Percentiles rank a stretch among this genome's conserved stretches.
Evolutionary conservation across 2,113 vertebrate genomes (phyloP).

Genomic region (Otus sunia): DNA sequence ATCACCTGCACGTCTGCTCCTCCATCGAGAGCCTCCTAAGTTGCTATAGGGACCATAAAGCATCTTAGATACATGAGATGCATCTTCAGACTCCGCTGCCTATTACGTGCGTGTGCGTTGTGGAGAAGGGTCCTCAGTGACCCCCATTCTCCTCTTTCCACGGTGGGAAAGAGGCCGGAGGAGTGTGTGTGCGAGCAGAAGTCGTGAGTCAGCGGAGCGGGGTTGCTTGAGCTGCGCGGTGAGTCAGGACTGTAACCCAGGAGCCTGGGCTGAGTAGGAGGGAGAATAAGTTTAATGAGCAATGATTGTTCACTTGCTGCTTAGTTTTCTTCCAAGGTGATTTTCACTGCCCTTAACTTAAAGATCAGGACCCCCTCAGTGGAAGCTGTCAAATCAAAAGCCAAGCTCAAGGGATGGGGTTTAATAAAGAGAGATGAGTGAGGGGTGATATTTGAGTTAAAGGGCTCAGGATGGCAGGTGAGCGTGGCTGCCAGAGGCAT

Average conservation of each 20-base stretch:
- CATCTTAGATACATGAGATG: neutral
- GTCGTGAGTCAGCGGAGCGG: conserved; percentile 20
- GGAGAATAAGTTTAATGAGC: conserved; percentile 33
- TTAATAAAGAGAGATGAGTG: neutral
- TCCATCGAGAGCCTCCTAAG: fast-evolving
- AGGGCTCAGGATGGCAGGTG: neutral
- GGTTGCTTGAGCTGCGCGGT: neutral
- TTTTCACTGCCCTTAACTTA: neutral
- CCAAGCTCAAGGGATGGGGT: neutral
- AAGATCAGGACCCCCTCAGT: neutral
- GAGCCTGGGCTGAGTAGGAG: conserved; percentile 46
- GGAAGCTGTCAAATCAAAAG: neutral
- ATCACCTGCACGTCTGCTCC: neutral
- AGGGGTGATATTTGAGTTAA: neutral
- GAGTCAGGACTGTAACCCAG: conserved; percentile 46
- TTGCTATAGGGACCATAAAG: neutral
- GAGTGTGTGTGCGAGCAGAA: neutral
- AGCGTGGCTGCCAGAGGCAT: fast-evolving
- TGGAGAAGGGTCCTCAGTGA: neutral
- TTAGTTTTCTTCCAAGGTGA: neutral
- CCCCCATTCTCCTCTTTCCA: neutral
- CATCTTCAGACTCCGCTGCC: neutral
- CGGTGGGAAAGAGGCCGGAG: fast-evolving
- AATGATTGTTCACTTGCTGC: conserved; percentile 39
- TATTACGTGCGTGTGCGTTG: fast-evolving